phyloP scores from a whole-genome alignment of 2,888 invertebrate genomes.

The Clusia tigrina region DNA sequence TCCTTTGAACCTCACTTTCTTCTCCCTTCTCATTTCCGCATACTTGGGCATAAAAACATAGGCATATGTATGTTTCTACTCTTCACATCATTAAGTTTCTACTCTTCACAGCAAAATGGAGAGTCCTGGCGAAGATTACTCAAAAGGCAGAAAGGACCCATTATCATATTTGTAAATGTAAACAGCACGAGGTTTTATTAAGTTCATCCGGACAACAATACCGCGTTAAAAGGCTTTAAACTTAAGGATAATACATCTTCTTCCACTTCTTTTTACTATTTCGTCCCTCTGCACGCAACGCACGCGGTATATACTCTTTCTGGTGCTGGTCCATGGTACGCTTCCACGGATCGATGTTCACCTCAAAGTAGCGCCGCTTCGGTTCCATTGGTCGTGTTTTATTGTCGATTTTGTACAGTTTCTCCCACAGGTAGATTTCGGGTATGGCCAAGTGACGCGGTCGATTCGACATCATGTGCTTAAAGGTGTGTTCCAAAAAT shows the following conservation, averaged over 20 bases:
- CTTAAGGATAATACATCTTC: constrained; percentile 73
- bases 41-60: too few relatives aligned
- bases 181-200: not conserved
- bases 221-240: not conserved
- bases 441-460: constrained; percentile 70
- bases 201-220: not conserved
- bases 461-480: constrained; percentile 74
- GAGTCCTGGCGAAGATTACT: too few relatives aligned
- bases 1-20: too few relatives aligned
- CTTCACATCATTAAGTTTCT: too few relatives aligned
- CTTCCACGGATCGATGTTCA: constrained; percentile 70
- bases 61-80: too few relatives aligned
- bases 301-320: constrained; percentile 76
- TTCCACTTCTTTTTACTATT: constrained; percentile 71
- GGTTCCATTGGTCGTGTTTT: constrained; percentile 75
- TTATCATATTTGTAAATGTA: too few relatives aligned
- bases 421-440: constrained; percentile 83
- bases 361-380: constrained; percentile 75
- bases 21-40: too few relatives aligned
- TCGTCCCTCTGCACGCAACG: constrained; percentile 69
- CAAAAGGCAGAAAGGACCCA: too few relatives aligned
- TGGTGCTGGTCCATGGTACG: constrained; percentile 74
- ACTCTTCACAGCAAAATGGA: too few relatives aligned
- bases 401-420: constrained; percentile 78
- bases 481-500: constrained; percentile 76